phyloP scores from a whole-genome alignment of 2,888 invertebrate genomes.

The Pristionchus japonicus region DNA sequence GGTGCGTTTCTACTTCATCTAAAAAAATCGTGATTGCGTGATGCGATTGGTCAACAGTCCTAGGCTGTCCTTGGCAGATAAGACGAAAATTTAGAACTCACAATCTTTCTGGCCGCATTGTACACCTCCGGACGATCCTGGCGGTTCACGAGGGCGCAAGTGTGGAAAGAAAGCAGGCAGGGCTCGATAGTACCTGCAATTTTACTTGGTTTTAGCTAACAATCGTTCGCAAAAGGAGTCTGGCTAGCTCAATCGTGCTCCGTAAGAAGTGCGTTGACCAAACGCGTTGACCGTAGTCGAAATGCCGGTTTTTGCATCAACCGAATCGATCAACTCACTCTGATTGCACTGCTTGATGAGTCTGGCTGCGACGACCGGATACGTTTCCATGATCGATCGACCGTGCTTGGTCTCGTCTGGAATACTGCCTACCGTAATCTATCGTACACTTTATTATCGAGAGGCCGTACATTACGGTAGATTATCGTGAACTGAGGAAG shows the following conservation, averaged over 20 bases:
- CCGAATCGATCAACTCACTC: not conserved
- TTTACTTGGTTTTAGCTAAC: no score
- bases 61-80: no score
- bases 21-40: no score
- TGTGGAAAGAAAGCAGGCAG: not conserved
- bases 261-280: no score
- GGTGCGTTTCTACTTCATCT: no score
- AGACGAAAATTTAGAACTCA: not conserved
- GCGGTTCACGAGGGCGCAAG: not conserved
- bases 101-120: not conserved
- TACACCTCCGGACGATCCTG: not conserved
- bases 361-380: not conserved
- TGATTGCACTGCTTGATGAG: not conserved
- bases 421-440: no score
- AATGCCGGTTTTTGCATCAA: no score
- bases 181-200: not conserved
- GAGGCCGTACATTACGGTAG: not conserved
- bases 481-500: not conserved
- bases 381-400: not conserved
- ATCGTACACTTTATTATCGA: no score
- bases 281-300: no score
- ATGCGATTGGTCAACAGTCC: no score
- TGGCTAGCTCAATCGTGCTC: no score
- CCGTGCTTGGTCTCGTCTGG: not conserved
- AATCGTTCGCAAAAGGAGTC: no score